Conservation (phyloP, 2,888 invertebrate species). For the Callimorpha dominula region DNA sequence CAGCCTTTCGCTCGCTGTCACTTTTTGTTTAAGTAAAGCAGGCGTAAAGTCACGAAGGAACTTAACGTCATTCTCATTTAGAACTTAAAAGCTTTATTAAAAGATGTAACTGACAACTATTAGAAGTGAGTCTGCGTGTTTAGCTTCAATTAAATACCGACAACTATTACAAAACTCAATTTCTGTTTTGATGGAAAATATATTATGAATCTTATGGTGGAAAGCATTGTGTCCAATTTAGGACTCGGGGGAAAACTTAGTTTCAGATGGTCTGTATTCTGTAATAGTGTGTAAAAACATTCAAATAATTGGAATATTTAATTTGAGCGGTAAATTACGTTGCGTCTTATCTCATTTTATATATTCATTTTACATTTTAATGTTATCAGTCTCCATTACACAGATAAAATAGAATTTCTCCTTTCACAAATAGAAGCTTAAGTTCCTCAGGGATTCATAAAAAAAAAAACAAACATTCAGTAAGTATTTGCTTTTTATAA, state of each 20-base stretch:
- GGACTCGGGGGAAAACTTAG: background rate
- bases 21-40: conserved; percentile 26
- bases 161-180: too few species aligned
- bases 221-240: background rate
- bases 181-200: too few species aligned
- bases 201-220: too few species aligned
- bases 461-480: conserved; percentile 9
- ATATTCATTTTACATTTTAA: background rate
- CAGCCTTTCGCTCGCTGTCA: conserved; percentile 39
- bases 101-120: background rate
- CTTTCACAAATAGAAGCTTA: background rate
- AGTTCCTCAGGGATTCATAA: conserved; percentile 8
- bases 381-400: conserved; percentile 6
- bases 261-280: too few species aligned
- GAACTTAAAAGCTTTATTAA: conserved; percentile 20
- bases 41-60: conserved; percentile 14
- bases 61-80: conserved; percentile 13
- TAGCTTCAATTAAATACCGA: background rate
- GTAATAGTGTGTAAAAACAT: too few species aligned
- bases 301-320: too few species aligned
- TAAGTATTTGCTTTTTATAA: conserved; percentile 9
- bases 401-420: background rate
- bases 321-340: too few species aligned
- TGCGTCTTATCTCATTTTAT: too few species aligned
- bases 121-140: background rate